Evolutionary conservation across 2,797 vertebrate genomes (phyloP).

Genomic region (Eurystomus glaucurus): DNA sequence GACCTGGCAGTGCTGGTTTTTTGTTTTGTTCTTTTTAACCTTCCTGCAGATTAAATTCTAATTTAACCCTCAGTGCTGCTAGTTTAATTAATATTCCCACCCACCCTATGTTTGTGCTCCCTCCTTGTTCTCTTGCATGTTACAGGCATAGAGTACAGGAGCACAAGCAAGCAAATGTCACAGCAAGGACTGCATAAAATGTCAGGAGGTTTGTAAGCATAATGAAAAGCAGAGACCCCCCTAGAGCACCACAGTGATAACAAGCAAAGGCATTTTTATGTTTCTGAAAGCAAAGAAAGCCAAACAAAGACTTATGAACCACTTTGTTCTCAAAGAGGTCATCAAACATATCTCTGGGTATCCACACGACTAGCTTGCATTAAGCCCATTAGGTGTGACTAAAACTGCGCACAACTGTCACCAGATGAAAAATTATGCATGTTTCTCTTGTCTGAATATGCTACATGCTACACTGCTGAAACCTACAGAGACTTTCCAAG

Average conservation of each 20-base stretch:
- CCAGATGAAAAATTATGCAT: not conserved
- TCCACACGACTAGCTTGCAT: not conserved
- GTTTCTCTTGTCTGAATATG: not conserved
- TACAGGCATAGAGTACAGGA: not conserved
- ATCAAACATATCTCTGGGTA: not conserved
- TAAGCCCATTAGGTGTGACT: not conserved
- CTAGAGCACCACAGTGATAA: conserved; percentile 23
- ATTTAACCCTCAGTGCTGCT: not conserved
- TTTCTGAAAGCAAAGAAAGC: conserved; percentile 31
- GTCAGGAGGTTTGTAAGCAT: conserved; percentile 33
- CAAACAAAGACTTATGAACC: not conserved
- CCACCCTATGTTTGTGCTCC: not conserved
- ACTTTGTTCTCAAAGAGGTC: not conserved
- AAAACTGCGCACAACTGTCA: not conserved
- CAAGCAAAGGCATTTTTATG: conserved; percentile 54
- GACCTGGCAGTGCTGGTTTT: not conserved
- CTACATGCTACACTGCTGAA: not conserved
- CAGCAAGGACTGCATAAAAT: not conserved
- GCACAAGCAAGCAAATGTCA: conserved; percentile 23
- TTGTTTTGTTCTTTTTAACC: not conserved
- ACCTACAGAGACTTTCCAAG: not conserved
- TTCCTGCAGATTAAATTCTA: not conserved
- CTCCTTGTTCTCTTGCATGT: not conserved
- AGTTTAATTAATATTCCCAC: conserved; percentile 9
- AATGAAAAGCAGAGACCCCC: conserved; percentile 59